Evolutionary conservation across 64 coral and sea anemone genomes (phyloP), one percentile per base, ranked within the genome.

Genomic region (Catalaphyllia jardinei): DNA sequence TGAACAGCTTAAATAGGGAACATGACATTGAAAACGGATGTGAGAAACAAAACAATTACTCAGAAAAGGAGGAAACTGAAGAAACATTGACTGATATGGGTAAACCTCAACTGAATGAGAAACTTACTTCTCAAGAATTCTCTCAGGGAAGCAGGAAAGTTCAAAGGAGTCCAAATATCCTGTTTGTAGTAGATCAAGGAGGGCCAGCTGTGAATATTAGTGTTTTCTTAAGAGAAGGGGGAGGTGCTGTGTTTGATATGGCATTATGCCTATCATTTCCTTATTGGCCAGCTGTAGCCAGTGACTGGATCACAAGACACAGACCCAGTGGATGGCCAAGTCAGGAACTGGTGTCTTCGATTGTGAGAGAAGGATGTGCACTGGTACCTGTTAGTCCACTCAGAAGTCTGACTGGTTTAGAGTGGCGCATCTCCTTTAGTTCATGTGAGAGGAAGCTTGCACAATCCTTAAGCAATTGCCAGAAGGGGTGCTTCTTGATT

Each of bases 371-470:
- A 67, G 87, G 87, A 78, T 79, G 87, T 51, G 31, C 57, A 25
- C 54, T 88, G 28, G 87, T 88, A 20, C 87, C 87, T 25, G 73
- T 88, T 19, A 78, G 87, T 31, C 87, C 87, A 88, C 29, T 78
- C 5, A 31, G 42, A 39, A 88, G 87, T 27, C 87, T 27, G 46
- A 88, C 87, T 51, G 75, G 75, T 62, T 49, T 89, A 3, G 87
- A 89, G 54, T 89, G 87, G 87, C 87, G 87, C 24, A 67, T 79
- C 17, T 89, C 87, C 8, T 89, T 89, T n/a, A 89, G 87, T 52
- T 89, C 42, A 17, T 52, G 75, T 30, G 87, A 89, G 27, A 77
- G 76, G 29, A 89, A 79, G 61, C 87, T 89, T 52, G 87, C 87
- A 29, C 87, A 79, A 16, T 89, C 87, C 60, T 89, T 89, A 19